Base-by-base conservation (phyloP, 2,888 invertebrate genomes). In the Lithophane semibrunnea region DNA sequence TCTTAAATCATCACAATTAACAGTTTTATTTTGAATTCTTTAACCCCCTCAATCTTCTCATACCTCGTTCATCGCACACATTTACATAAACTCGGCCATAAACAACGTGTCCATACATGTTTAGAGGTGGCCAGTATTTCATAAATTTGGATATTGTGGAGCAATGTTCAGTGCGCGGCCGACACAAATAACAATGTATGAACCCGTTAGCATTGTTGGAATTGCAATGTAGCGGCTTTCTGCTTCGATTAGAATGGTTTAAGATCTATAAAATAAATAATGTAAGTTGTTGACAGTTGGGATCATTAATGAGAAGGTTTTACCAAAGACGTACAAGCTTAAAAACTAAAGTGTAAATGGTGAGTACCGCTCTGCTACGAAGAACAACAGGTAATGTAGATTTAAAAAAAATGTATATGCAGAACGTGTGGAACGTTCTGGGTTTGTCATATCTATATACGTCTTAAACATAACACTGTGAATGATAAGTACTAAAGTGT, bases 61-160 rank as follows among this genome's bases (percentile, higher is more conserved):
- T 54, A 44, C 29, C 21, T 49, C 8, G 60, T 5, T 29, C 60
- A 64, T 82, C 61, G 37, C 24, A 42, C n/a, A 60, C 5, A 78
- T 73, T 67, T 64, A 49, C 63, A 56, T 67, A 60, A 56, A 54
- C 47, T 73, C n/a, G 1, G 47, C 10, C 37, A 18, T 80, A 61
- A 70, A 65, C 64, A 68, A 42, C 72, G 60, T 73, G 66, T 37
- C 75, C 54, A 75, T 83, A 68, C 58, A 83, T 83, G 77, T 81
- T 70, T 58, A 58, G 65, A 21, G 29, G 37, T 37, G 65, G 72
- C 37, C 61, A 49, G 67, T 56, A 60, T 63, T 71, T 72, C 79
- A 67, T 73, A 78, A 77, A 82, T 75, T 70, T 29, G 70, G 65
- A 79, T 24, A 68, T 56, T 49, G 56, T 16, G 37, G 37, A 49